A percentile compares a stretch with the other conserved stretches of the same genome.
Evolutionary conservation across 2,113 vertebrate species (phyloP).

Genomic region (Cyprinodon variegatus): DNA sequence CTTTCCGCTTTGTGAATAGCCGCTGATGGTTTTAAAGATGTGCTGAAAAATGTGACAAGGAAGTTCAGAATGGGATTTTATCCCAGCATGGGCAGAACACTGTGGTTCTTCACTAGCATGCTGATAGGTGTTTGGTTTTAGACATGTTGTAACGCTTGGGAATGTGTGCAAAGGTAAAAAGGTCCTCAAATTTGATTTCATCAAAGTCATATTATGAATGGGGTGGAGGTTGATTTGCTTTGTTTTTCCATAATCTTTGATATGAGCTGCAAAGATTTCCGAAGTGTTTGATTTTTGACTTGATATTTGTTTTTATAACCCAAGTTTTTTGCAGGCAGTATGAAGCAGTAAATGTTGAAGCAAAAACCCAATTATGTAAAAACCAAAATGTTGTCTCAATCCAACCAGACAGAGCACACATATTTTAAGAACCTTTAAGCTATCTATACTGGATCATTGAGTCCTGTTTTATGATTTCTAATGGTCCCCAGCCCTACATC

Average conservation of each 20-base stretch:
- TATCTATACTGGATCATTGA: conserved; percentile 2
- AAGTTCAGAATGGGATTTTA: conserved; percentile 19
- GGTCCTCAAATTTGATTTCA: conserved; percentile 32
- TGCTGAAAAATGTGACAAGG: conserved; percentile 7
- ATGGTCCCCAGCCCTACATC: conserved; percentile 4
- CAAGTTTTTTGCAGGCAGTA: conserved; percentile 11
- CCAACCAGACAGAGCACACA: neutral
- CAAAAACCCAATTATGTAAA: neutral
- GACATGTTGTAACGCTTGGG: conserved; percentile 45
- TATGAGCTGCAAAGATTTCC: conserved; percentile 46
- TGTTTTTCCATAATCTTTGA: conserved; percentile 27
- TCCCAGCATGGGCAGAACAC: conserved; percentile 50
- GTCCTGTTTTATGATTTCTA: neutral
- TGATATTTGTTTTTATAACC: conserved; percentile 25
- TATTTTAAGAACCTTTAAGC: neutral
- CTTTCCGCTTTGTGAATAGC: conserved; percentile 37
- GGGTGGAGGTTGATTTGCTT: conserved; percentile 42
- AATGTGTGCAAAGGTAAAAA: conserved; percentile 32
- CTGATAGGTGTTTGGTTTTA: conserved; percentile 59
- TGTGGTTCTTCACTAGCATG: conserved; percentile 62
- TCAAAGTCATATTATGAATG: conserved; percentile 44
- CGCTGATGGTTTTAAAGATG: conserved; percentile 7
- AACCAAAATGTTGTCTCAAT: neutral
- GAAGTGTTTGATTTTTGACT: conserved; percentile 29
- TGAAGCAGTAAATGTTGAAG: neutral